Percentiles rank a stretch among this genome's conserved stretches.
Conservation (phyloP, 1,140 invertebrate genomes). For the Caenorhabditis tropicalis region DNA sequence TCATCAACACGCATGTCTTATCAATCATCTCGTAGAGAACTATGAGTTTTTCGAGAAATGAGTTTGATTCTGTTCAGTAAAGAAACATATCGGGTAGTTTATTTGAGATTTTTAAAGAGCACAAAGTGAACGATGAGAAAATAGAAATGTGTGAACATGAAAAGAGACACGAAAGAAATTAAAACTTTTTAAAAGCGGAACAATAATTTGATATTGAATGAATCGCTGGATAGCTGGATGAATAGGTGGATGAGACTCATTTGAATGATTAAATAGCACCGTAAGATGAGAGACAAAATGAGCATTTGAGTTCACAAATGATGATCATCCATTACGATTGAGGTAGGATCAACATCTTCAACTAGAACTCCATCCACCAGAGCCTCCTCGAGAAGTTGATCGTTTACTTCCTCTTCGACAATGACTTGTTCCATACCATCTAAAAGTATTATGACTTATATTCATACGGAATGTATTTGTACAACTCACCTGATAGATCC, state of each 20-base stretch:
- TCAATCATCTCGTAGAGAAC: constrained; percentile 32
- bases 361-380: background rate
- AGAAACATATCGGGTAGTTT: no score
- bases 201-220: no score
- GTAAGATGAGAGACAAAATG: background rate
- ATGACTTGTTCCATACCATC: background rate
- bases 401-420: background rate
- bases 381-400: background rate
- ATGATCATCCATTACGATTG: background rate
- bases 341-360: background rate
- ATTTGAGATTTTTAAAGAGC: background rate
- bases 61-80: no score
- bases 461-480: no score
- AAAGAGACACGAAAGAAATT: no score
- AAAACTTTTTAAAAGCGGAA: no score
- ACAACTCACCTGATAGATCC: background rate
- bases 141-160: background rate
- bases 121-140: background rate
- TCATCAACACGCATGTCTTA: constrained; percentile 13
- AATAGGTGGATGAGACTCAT: background rate
- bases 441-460: no score
- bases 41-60: constrained; percentile 1
- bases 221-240: no score
- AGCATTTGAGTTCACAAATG: background rate
- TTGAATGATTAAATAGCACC: background rate